A percentile compares a stretch with the other conserved stretches of the same genome.
These are phyloP conservation scores for Scylla paramamosain DNA, from an alignment of 1,140 invertebrate species.

Conservation along the genomic window DNA sequence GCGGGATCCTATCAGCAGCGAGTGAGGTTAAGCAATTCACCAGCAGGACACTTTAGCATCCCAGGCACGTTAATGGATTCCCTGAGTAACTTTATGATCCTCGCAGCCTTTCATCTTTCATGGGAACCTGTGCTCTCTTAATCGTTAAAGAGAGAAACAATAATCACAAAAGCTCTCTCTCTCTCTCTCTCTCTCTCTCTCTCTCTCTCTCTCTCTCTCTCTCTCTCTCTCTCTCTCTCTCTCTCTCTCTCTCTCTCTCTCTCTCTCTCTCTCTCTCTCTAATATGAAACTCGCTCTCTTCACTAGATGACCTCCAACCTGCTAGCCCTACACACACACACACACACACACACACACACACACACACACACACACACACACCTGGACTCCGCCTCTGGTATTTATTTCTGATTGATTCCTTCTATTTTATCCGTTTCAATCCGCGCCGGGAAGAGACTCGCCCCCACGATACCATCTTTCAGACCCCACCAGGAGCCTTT, in stretches of 20 bases:
- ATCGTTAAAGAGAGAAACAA: not conserved
- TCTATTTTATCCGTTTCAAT: conserved; percentile 24
- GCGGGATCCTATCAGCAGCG: not conserved
- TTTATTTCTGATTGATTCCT: conserved; percentile 16
- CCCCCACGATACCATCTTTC: not conserved
- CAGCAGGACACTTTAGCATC: not conserved
- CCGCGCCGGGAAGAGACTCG: not conserved
- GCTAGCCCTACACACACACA: not conserved
- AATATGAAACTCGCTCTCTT: no score
- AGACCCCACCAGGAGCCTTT: not conserved
- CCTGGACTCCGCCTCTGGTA: not conserved
- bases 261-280: no score
- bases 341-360: not conserved
- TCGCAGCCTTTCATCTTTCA: not conserved
- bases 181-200: no score
- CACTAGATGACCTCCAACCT: not conserved
- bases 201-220: no score
- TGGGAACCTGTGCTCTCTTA: not conserved
- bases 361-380: not conserved
- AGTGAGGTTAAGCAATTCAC: not conserved
- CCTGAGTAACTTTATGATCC: not conserved
- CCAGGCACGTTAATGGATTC: not conserved
- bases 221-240: no score
- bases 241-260: no score
- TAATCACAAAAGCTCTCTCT: no score